Evolutionary conservation across 92 coral and sea anemone genomes (phyloP), one percentile per base, ranked within the genome.

Genomic region (Epizoanthus stellaris): DNA sequence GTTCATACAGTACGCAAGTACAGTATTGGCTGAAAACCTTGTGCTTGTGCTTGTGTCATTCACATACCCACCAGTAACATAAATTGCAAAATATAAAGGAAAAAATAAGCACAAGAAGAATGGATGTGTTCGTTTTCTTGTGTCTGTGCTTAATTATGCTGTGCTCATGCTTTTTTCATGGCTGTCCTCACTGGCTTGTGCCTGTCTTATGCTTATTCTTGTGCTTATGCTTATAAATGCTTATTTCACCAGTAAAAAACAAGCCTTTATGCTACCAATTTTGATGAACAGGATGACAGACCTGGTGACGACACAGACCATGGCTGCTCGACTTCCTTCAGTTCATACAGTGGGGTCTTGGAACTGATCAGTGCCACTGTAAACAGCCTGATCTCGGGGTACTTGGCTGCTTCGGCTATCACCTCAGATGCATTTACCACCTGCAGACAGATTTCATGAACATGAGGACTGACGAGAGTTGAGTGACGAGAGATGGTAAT

Each of bases 251-350:
- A 4, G 49, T 47, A 12, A 43, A 30, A 30, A 30, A 30, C 36
- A 30, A 30, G 36, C 36, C 36, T 30, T 75, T 75, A 15, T 75
- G 21, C 56, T n/a, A 68, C 47, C 10, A 21, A 15, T 17, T n/a
- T 47, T 14, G 11, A 38, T 76, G 5, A 6, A 36, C 12, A 19
- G 30, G 34, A 56, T 54, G 39, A n/a, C 84, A 54, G 36, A 97
- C 99, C 85, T 82, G 97, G 88, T 47, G 99, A 94, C 74, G 99
- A 92, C 8, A 93, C 88, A 62, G 98, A 88, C 99, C 99, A 97
- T 13, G 91, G 97, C 54, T 89, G 95, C 16, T 85, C 85, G 54
- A 95, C 85, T 25, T 68, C 74, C 54, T 85, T 70, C 61, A 97
- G 90, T 67, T 97, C 99, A 64, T 89, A 85, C 38, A 95, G 85